A percentile compares a stretch with the other conserved stretches of the same genome.
These are phyloP conservation scores for Drosophila orena DNA, from an alignment of 1,140 invertebrate species.

Conservation along the genomic window DNA sequence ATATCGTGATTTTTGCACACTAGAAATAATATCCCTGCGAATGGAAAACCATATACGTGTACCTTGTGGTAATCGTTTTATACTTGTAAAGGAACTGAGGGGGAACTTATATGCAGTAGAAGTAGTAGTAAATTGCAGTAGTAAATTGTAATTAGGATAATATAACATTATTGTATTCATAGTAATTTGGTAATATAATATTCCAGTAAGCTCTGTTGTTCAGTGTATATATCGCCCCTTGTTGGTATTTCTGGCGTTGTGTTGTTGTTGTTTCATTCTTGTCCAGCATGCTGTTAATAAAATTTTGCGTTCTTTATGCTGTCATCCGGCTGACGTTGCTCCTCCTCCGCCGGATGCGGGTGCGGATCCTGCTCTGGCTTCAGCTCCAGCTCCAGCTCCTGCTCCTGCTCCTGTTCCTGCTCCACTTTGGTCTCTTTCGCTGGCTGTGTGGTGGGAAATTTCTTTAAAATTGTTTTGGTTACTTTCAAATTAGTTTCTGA, in stretches of 20 bases:
- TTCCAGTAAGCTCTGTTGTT: background rate
- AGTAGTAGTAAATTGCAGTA: too few relatives aligned
- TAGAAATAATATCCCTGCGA: background rate
- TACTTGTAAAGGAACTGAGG: too few relatives aligned
- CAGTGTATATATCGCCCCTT: constrained; percentile 17
- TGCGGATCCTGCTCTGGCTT: background rate
- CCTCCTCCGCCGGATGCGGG: constrained; percentile 1
- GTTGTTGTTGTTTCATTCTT: constrained; percentile 64
- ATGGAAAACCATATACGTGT: background rate
- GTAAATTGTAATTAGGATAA: too few relatives aligned
- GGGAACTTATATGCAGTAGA: too few relatives aligned
- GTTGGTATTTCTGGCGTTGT: constrained; percentile 31
- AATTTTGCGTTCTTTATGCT: constrained; percentile 75
- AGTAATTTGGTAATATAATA: background rate
- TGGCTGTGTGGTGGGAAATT: constrained; percentile 75
- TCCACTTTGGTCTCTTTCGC: constrained; percentile 18
- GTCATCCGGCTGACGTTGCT: constrained; percentile 53
- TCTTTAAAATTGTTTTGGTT: constrained; percentile 85
- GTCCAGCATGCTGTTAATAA: constrained; percentile 82
- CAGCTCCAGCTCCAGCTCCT: constrained; percentile 3
- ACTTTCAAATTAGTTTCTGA: constrained; percentile 85
- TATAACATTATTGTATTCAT: too few relatives aligned
- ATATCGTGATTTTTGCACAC: constrained; percentile 42
- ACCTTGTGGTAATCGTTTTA: background rate
- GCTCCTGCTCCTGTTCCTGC: background rate